A percentile compares a stretch with the other conserved stretches of the same genome.
These are phyloP conservation scores for Rhamnusium bicolor DNA, from an alignment of 2,888 invertebrate genomes.

Conservation along the genomic window DNA sequence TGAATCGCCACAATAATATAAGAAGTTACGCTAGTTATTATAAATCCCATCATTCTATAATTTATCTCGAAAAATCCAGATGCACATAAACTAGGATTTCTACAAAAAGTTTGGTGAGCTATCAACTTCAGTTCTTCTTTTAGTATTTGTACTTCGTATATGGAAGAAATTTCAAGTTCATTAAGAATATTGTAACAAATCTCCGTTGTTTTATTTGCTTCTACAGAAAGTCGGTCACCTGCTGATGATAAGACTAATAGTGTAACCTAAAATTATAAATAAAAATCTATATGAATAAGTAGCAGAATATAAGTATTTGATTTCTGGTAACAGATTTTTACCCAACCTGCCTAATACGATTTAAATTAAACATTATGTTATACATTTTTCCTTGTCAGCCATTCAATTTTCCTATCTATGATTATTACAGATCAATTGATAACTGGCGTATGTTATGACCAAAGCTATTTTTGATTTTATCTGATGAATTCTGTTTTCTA, in stretches of 20 bases:
- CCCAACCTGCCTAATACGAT: too few relatives aligned
- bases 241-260: conserved; percentile 23
- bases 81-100: conserved; percentile 25
- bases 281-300: background rate
- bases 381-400: too few relatives aligned
- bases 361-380: too few relatives aligned
- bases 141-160: background rate
- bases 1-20: conserved; percentile 39
- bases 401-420: too few relatives aligned
- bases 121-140: conserved; percentile 32
- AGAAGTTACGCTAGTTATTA: conserved; percentile 33
- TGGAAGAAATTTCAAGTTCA: background rate
- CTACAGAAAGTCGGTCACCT: conserved; percentile 28
- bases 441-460: too few relatives aligned
- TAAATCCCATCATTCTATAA: conserved; percentile 38
- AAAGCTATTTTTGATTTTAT: too few relatives aligned
- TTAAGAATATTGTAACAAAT: conserved; percentile 38
- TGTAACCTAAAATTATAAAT: conserved; percentile 33
- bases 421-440: too few relatives aligned
- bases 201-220: conserved; percentile 17
- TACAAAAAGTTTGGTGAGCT: conserved; percentile 25
- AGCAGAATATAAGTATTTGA: background rate
- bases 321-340: background rate
- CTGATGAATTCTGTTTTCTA: too few relatives aligned
- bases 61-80: conserved; percentile 39